Base-by-base conservation (phyloP, 2,113 vertebrate genomes). In the Sapajus apella region DNA sequence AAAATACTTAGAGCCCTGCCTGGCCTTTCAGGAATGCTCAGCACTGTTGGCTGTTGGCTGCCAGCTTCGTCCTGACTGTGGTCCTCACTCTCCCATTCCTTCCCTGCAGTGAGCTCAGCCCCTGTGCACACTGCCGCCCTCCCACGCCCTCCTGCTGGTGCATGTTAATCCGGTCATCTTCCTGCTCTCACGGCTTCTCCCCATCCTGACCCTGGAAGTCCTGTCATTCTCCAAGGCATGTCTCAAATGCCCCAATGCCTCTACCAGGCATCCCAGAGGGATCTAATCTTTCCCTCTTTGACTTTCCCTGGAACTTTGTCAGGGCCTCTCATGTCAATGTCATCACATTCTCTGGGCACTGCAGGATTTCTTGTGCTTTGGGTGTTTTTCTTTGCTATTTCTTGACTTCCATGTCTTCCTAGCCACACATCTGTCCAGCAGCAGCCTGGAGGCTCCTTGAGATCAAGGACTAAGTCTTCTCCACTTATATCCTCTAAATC, bases 11-110 rank as follows among this genome's bases (percentile, higher is more conserved):
- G 30, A 37, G 32, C 66, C 32, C 30, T 32, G 61, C 12, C 27
- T 64, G 61, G 61, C 61, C 32, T n/a, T 68, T 68, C 32, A 35
- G 30, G 32, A 68, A 14, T 3, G 32, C 32, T 50, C 64, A 27
- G 27, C 35, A 4, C 8, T 40, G 8, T 40, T 12, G 18, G 9
- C 35, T 30, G 61, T 35, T 35, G 18, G 50, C 72, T 12, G 3
- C 21, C 5, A 16, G 5, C 13, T 1, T 14, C 3, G 1, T 17
- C 66, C 11, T 25, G 27, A 5, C 1, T 10, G 32, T 1, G 3
- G 1, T 5, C 66, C 3, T n/a, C 35, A 30, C 55, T 75, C 6
- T 18, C 30, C 10, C 5, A 1, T 1, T 14, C 13, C 18, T 27
- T n/a, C 27, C 25, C 45, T 6, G 14, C 6, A 13, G 52, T 12